Conservation (phyloP, 2,113 vertebrate species). For the Pantherophis guttatus region DNA sequence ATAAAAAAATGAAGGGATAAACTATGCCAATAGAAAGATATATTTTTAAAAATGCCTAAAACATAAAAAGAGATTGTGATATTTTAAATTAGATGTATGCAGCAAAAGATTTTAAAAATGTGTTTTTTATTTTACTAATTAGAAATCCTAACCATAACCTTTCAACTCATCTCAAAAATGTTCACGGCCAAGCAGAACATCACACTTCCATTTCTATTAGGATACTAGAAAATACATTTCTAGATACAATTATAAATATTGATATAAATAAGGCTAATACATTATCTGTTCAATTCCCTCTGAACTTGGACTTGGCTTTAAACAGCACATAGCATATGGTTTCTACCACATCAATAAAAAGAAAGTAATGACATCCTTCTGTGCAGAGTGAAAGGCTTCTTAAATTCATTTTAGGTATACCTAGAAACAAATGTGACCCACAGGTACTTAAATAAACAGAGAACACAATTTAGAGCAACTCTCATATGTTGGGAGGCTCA, state of each 20-base stretch:
- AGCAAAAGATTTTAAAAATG: neutral
- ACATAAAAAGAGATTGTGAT: neutral
- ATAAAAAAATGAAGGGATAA: neutral
- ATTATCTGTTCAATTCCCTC: neutral
- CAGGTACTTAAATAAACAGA: neutral
- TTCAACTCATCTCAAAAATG: neutral
- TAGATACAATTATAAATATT: neutral
- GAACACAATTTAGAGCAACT: neutral
- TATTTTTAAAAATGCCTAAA: neutral
- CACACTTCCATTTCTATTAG: neutral
- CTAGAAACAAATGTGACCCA: neutral
- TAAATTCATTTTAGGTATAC: neutral
- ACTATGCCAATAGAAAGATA: neutral
- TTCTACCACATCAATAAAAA: fast-evolving
- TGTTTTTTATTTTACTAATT: neutral
- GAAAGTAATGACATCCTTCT: conserved; percentile 9
- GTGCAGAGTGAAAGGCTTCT: neutral
- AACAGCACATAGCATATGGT: neutral
- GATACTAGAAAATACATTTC: neutral
- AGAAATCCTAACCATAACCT: neutral
- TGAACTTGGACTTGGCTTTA: neutral
- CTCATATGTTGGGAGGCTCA: neutral
- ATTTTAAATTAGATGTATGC: neutral
- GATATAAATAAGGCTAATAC: neutral
- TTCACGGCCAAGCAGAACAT: neutral